Conservation (phyloP, 1,140 invertebrate species). For the Ylistrum balloti region DNA sequence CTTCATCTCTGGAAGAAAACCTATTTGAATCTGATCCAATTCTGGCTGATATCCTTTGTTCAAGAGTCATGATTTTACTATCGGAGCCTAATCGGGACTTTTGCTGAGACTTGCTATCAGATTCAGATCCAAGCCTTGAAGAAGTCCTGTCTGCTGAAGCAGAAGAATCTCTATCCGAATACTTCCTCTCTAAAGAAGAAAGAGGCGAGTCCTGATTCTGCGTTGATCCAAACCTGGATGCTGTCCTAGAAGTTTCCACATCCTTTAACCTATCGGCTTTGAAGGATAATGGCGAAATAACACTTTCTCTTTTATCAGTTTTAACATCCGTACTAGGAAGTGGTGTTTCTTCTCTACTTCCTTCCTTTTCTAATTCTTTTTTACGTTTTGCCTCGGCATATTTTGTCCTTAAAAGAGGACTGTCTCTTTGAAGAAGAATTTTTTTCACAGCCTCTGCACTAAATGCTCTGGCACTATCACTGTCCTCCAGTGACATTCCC, state of each 20-base stretch:
- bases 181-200: not conserved
- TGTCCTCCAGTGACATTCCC: conserved; percentile 13
- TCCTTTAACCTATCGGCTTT: not conserved
- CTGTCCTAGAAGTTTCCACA: not conserved
- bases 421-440: conserved; percentile 54
- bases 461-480: conserved; percentile 31
- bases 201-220: not conserved
- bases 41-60: conserved; percentile 20
- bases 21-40: not conserved
- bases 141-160: not conserved
- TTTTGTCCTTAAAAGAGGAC: conserved; percentile 55
- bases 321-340: conserved; percentile 16
- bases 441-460: conserved; percentile 59
- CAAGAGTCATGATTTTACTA: not conserved
- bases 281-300: not conserved
- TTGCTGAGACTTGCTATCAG: conserved; percentile 25
- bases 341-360: conserved; percentile 41
- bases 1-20: not conserved
- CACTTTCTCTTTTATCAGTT: conserved; percentile 25
- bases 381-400: conserved; percentile 53
- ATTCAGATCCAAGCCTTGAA: conserved; percentile 6
- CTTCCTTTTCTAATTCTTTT: conserved; percentile 52
- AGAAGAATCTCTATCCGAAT: not conserved
- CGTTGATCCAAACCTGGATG: not conserved
- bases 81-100: not conserved